A percentile compares a stretch with the other conserved stretches of the same genome.
phyloP scores from a whole-genome alignment of 2,113 vertebrate species.

The Vulpes vulpes region DNA sequence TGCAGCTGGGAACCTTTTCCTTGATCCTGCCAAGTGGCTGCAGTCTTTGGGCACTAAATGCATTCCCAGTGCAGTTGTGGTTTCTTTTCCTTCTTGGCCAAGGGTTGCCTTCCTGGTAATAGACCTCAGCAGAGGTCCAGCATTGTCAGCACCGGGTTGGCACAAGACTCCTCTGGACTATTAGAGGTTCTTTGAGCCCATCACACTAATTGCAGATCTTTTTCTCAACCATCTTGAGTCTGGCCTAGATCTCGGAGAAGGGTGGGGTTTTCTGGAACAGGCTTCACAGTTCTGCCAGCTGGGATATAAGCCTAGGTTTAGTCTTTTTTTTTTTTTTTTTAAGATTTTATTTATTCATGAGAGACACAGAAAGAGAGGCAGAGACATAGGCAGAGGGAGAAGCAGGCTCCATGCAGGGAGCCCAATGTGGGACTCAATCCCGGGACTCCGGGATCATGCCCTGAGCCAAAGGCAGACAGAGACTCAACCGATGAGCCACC shows the following conservation, averaged over 20 bases:
- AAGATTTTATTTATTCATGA: too few species aligned
- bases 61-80: background rate
- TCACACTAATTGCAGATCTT: background rate
- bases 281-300: background rate
- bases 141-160: slow-evolving; percentile 39
- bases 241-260: slow-evolving; percentile 11
- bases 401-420: too few species aligned
- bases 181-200: slow-evolving; percentile 21
- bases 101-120: background rate
- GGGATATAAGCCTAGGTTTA: background rate
- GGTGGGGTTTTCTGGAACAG: slow-evolving; percentile 27
- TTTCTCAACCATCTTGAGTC: slow-evolving; percentile 38
- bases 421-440: too few species aligned
- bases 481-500: too few species aligned
- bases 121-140: background rate
- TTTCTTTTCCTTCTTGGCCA: slow-evolving; percentile 29
- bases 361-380: too few species aligned
- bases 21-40: background rate
- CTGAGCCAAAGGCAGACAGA: too few species aligned
- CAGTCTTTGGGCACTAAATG: background rate
- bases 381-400: too few species aligned
- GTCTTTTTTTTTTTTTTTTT: background rate
- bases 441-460: too few species aligned
- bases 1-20: background rate
- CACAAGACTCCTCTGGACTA: background rate